Conservation (phyloP, 2,113 vertebrate genomes). For the Mesitornis unicolor region DNA sequence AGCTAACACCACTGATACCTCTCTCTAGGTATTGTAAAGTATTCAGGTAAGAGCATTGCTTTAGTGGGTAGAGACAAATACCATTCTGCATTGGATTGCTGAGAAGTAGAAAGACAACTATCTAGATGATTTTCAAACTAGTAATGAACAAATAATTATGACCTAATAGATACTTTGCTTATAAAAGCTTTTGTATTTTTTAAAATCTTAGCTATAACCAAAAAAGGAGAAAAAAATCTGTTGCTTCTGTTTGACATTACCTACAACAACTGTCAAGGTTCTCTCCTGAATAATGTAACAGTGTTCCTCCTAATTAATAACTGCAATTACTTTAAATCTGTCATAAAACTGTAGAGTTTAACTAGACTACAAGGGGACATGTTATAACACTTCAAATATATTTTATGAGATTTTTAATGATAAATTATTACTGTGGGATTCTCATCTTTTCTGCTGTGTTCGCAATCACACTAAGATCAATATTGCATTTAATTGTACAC, state of each 20-base stretch:
- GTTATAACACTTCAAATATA: neutral
- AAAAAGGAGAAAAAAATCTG: neutral
- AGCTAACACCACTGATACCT: neutral
- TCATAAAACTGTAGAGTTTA: conserved; percentile 20
- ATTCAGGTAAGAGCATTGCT: neutral
- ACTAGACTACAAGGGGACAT: neutral
- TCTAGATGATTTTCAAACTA: neutral
- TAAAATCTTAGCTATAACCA: neutral
- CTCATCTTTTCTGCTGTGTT: neutral
- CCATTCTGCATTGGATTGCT: neutral
- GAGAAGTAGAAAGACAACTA: neutral
- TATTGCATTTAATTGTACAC: neutral
- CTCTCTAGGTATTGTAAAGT: neutral
- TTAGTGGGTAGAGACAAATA: neutral
- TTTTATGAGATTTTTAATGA: neutral
- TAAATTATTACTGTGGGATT: neutral
- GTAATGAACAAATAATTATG: neutral
- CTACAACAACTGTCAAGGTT: neutral
- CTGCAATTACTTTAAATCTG: neutral
- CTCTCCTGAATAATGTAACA: neutral
- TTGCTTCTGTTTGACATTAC: neutral
- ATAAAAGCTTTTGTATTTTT: neutral
- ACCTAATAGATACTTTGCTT: neutral
- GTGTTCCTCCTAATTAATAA: conserved; percentile 18
- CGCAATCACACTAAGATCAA: neutral